Evolutionary conservation across 2,888 invertebrate genomes (phyloP).

Genomic region (Archips xylosteana): DNA sequence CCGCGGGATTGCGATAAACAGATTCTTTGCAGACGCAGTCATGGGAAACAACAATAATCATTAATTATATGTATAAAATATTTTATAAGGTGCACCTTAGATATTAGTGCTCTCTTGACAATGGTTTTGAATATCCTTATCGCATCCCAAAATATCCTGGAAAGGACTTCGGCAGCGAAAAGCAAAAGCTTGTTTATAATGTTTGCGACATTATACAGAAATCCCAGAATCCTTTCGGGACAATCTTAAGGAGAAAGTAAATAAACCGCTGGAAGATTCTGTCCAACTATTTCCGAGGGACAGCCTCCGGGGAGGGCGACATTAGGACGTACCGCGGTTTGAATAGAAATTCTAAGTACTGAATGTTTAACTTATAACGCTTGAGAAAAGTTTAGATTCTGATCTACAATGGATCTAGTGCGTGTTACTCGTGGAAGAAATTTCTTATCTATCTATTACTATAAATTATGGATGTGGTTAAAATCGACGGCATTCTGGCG

Average conservation of each 20-base stretch:
- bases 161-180: background rate
- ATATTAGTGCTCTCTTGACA: no score
- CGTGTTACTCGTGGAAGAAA: no score
- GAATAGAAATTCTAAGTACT: background rate
- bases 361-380: background rate
- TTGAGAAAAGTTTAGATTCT: background rate
- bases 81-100: no score
- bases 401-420: no score
- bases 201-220: background rate
- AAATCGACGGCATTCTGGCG: no score
- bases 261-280: background rate
- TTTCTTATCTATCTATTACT: no score
- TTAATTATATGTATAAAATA: no score
- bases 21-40: no score
- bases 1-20: no score
- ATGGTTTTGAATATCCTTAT: no score
- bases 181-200: conserved; percentile 5
- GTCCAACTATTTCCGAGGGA: background rate
- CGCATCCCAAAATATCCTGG: background rate
- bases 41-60: no score
- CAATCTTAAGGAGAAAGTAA: background rate
- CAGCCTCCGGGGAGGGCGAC: background rate
- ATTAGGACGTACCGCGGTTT: background rate
- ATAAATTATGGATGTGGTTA: no score
- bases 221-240: background rate